Conservation (phyloP, 2,888 invertebrate genomes). For the Luperina testacea region DNA sequence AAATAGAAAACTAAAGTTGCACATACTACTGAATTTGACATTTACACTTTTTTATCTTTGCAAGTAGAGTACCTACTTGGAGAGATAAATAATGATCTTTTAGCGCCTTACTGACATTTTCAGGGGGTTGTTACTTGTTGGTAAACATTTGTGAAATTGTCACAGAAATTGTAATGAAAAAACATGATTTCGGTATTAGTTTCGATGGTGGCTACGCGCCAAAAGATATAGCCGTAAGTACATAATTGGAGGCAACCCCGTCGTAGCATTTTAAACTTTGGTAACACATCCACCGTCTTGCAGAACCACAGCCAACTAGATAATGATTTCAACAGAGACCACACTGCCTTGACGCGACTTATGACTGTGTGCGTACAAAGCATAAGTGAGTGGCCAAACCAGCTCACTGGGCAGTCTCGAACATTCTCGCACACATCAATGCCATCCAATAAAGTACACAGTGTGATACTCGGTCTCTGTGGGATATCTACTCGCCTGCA, state of each 20-base stretch:
- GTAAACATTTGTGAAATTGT: neutral
- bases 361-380: constrained; percentile 6
- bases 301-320: neutral
- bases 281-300: neutral
- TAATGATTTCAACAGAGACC: neutral
- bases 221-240: too few species aligned
- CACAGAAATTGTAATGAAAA: too few species aligned
- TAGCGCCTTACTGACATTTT: neutral
- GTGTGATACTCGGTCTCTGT: constrained; percentile 9
- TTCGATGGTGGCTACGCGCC: too few species aligned
- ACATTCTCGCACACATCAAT: constrained; percentile 8
- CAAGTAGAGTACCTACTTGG: neutral
- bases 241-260: neutral
- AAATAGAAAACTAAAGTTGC: constrained; percentile 2
- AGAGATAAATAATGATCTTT: neutral
- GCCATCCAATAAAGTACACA: neutral
- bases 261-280: neutral
- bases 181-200: too few species aligned
- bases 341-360: neutral
- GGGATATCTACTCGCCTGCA: neutral
- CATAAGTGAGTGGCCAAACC: neutral
- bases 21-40: neutral
- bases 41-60: neutral
- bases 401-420: neutral
- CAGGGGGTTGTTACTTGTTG: neutral